Evolutionary conservation across 2,888 invertebrate species (phyloP), one percentile per base, ranked within the genome.

Genomic region (Didymodactylos carnosus): DNA sequence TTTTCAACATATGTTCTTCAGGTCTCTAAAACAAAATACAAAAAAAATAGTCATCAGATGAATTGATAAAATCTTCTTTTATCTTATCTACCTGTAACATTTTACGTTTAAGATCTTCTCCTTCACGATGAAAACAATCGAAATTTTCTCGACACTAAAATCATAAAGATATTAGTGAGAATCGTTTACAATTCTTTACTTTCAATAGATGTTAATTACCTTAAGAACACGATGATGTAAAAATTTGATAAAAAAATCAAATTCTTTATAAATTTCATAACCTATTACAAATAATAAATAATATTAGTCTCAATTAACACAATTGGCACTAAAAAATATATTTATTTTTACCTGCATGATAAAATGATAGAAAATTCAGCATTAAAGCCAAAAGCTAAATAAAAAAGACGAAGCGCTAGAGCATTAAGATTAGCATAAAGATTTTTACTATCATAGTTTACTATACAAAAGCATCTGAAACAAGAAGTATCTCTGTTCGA

Each of bases 271-370:
- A 35, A 70, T 71, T 71, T 73, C 73, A 27, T 73, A 41, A 19
- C 85, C 85, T 84, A n/a, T n/a, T n/a, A n/a, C n/a, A 91, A 89
- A 82, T 97, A 95, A 86, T 97, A 72, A 13, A 49, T 23, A 94
- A n/a, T 49, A 19, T 94, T 83, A 95, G 87, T 94, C 94, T 95
- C 82, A 93, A 90, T 85, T 92, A 92, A 88, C 97, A 92, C 13
- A 16, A 35, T 19, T 39, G 25, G 13, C 16, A 35, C 19, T 27
- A 46, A 25, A 29, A 27, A 19, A 29, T 29, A 39, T 19, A 39
- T n/a, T 73, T n/a, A n/a, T 49, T 4, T 19, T 35, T 62, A 62
- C 62, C 62, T 62, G 62, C 62, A 62, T 62, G 62, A 35, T 62
- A 62, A 35, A 62, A 62, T n/a, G 62, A 62, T 35, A 62, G 62